phyloP scores from a whole-genome alignment of 2,888 invertebrate species.

The Acanthosoma haemorrhoidale region DNA sequence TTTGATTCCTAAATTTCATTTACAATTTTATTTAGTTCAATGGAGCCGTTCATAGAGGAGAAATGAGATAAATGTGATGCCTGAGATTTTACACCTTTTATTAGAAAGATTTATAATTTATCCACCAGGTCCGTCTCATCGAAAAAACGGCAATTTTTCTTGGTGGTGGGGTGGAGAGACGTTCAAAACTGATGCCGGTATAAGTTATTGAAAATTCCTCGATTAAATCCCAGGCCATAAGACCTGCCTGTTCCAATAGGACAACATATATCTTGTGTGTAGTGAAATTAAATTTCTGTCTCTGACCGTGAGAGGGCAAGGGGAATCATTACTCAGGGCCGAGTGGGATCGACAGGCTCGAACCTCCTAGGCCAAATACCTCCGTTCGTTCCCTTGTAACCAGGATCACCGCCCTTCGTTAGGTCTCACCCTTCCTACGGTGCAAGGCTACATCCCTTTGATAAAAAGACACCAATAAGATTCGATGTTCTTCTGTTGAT shows the following conservation, averaged over 20 bases:
- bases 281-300: conserved; percentile 6
- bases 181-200: not conserved
- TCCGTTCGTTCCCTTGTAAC: not conserved
- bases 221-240: not conserved
- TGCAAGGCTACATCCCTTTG: too few species aligned
- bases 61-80: not conserved
- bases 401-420: too few species aligned
- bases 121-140: not conserved
- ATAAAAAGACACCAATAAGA: too few species aligned
- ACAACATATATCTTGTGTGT: not conserved
- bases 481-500: too few species aligned
- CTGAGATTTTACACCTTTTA: not conserved
- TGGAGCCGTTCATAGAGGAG: too few species aligned
- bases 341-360: not conserved
- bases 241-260: not conserved
- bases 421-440: too few species aligned
- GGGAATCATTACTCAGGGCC: not conserved
- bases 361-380: not conserved
- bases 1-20: too few species aligned
- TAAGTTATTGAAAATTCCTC: not conserved
- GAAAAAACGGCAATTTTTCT: not conserved
- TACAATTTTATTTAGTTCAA: too few species aligned
- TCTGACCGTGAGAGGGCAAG: not conserved
- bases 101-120: not conserved
- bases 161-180: not conserved